Base-by-base conservation (phyloP, 1,140 invertebrate species). In the Dreissena polymorpha region DNA sequence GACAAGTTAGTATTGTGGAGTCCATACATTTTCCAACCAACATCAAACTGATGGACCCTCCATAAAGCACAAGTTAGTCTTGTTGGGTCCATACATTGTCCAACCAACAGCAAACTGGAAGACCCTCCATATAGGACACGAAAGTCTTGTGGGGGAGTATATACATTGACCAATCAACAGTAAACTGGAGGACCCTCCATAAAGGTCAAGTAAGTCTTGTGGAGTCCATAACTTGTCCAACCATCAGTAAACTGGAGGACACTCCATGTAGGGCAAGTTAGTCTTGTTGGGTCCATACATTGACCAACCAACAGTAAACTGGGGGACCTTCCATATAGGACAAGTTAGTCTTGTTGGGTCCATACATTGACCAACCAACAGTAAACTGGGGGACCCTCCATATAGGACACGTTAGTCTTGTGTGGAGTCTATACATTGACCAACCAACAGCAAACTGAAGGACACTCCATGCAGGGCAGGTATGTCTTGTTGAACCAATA, bases 91-190 rank as follows among this genome's bases (percentile, higher is more conserved):
- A 29, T 89, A 21, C 85, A 89, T 23, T 91, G 90, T 83, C 84
- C 86, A 14, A 25, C 70, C 12, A 86, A 85, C 64, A 86, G 83
- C 63, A 68, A 76, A n/a, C 84, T 64, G 39, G 89, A 91, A 51
- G 86, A 90, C 50, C 90, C 90, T 13, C 89, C 88, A 0, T 91
- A 90, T 55, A 87, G 85, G 84, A 88, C 89, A 83, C 88, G 88
- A 88, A 77, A 23, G 57, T 39, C 39, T 39, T 39, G 39, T 77
- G 18, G 29, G 0, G 10, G 29, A 7, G 10, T 27, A 6, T 49
- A 23, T 89, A 21, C 85, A 89, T 27, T 91, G 90, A 83, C 84
- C 86, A 14, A 25, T 67, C 12, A 86, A 85, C 64, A 86, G 83
- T 55, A 68, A 76, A n/a, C 84, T 64, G 39, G 89, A 91, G 63